Percentiles rank a stretch among this genome's conserved stretches.
Evolutionary conservation across 2,797 vertebrate genomes (phyloP).

Genomic region (Paramormyrops hopkinsi): DNA sequence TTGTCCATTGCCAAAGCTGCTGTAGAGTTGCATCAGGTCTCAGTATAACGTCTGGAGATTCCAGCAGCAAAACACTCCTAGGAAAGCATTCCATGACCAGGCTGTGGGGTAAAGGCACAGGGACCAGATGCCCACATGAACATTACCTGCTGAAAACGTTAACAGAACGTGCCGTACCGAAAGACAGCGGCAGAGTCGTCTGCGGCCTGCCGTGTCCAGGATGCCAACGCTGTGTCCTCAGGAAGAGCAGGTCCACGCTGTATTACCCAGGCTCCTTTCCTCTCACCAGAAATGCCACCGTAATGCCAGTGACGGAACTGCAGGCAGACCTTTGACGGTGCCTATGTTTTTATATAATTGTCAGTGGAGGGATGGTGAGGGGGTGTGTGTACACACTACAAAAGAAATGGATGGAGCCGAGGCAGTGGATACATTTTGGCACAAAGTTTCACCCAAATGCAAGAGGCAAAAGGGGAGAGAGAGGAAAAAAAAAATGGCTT

Average conservation of each 20-base stretch:
- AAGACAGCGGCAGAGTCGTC: neutral
- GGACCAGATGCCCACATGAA: neutral
- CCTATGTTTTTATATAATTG: neutral
- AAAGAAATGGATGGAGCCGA: neutral
- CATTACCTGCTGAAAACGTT: neutral
- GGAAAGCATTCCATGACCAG: neutral
- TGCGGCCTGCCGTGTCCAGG: neutral
- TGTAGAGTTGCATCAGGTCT: neutral
- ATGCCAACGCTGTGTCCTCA: neutral
- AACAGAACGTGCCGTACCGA: neutral
- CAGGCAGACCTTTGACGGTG: neutral
- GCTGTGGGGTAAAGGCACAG: neutral
- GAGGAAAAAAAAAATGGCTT: conserved; percentile 39
- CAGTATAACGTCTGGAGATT: neutral
- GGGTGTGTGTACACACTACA: neutral
- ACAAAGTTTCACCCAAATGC: neutral
- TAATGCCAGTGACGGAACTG: neutral
- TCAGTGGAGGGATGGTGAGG: neutral
- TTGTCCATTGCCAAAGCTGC: neutral
- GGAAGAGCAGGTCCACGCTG: neutral
- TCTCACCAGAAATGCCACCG: neutral
- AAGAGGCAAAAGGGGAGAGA: neutral
- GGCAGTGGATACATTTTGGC: neutral
- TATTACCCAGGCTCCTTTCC: neutral
- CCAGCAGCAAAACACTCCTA: neutral